phyloP scores from a whole-genome alignment of 2,797 vertebrate species.

The Clangula hyemalis region DNA sequence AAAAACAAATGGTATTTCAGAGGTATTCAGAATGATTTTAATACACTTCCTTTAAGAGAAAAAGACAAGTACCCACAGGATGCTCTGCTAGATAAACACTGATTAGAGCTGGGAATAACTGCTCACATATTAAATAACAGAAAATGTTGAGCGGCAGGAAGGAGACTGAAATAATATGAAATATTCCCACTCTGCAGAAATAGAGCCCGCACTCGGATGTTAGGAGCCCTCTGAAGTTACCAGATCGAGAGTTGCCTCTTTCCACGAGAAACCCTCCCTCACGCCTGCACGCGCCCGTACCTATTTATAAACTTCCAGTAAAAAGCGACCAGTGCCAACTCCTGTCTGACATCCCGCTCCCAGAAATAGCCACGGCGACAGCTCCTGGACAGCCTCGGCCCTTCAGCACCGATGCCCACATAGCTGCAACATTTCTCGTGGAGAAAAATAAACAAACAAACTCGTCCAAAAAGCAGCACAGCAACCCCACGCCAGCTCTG shows the following conservation, averaged over 20 bases:
- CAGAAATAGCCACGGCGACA: neutral
- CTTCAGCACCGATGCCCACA: accelerated
- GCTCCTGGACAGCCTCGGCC: neutral
- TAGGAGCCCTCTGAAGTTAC: neutral
- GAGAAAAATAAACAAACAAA: too few species aligned
- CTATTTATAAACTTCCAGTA: conserved; percentile 4
- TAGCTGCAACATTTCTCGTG: neutral
- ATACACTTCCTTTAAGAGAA: conserved; percentile 14
- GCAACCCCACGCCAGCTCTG: accelerated
- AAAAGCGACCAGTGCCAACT: neutral
- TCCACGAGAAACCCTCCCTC: neutral
- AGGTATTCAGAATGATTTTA: neutral
- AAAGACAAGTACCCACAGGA: neutral
- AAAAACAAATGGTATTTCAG: neutral
- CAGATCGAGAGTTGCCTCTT: neutral
- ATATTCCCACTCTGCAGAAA: conserved; percentile 7
- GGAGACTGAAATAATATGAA: neutral
- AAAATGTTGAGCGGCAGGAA: neutral
- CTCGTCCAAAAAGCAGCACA: neutral
- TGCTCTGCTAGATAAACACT: neutral
- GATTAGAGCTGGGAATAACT: conserved; percentile 26
- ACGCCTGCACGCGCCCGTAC: accelerated
- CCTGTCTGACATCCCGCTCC: neutral
- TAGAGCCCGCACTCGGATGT: neutral
- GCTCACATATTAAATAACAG: neutral